phyloP scores from a whole-genome alignment of 2,888 invertebrate species.

The Drosophila gaucha region DNA sequence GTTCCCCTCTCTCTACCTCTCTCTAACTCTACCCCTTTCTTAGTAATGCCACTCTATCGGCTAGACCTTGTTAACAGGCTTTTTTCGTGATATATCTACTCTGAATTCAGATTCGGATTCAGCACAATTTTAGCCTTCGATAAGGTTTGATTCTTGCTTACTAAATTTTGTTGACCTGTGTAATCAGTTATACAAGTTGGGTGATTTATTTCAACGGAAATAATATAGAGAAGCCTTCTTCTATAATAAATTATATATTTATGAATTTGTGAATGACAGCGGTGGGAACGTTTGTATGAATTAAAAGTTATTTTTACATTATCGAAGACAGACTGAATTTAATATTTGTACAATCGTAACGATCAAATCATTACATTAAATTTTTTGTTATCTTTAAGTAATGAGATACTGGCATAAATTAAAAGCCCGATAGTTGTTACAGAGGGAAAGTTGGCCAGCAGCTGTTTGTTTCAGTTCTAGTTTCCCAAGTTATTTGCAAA shows the following conservation, averaged over 20 bases:
- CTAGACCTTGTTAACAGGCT: too few species aligned
- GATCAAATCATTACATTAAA: slow-evolving; percentile 18
- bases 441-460: slow-evolving; percentile 42
- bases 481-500: slow-evolving; percentile 52
- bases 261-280: slow-evolving; percentile 4
- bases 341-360: slow-evolving; percentile 27
- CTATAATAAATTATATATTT: slow-evolving; percentile 1
- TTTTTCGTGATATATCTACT: too few species aligned
- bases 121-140: too few species aligned
- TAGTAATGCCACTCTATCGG: too few species aligned
- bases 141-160: too few species aligned
- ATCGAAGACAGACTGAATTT: slow-evolving; percentile 15
- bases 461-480: slow-evolving; percentile 11
- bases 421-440: slow-evolving; percentile 4
- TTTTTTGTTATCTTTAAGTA: slow-evolving; percentile 52
- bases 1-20: too few species aligned
- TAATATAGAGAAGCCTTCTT: background rate
- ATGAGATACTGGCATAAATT: slow-evolving; percentile 62
- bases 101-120: too few species aligned
- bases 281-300: slow-evolving; percentile 11
- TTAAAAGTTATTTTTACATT: slow-evolving; percentile 8
- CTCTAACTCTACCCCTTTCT: background rate
- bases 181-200: background rate
- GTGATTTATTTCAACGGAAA: background rate
- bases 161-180: background rate